Percentiles rank a stretch among this genome's conserved stretches.
Evolutionary conservation across 2,888 invertebrate species (phyloP).

Genomic region (Leucophora obtusa): DNA sequence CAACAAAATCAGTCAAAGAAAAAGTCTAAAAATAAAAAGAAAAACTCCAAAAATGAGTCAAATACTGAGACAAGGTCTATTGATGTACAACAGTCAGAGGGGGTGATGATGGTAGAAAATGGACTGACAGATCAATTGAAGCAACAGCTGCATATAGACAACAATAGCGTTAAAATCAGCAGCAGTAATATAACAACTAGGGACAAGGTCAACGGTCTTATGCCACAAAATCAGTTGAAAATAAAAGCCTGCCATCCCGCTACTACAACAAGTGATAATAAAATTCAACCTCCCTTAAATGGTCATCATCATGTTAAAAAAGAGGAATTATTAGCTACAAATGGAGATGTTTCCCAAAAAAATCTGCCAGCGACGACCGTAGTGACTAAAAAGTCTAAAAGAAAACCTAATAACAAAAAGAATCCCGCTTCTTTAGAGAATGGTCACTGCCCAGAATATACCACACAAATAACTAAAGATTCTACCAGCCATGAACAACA

Average conservation of each 20-base stretch:
- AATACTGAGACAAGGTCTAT: constrained; percentile 26
- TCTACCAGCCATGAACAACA: neutral
- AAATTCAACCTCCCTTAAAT: constrained; percentile 47
- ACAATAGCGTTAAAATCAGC: constrained; percentile 23
- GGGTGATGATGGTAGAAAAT: constrained; percentile 34
- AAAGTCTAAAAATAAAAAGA: constrained; percentile 67
- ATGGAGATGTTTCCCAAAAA: constrained; percentile 10
- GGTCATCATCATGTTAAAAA: constrained; percentile 50
- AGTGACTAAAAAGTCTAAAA: constrained; percentile 58
- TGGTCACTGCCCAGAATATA: constrained; percentile 25
- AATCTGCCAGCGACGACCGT: constrained; percentile 11
- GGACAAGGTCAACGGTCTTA: constrained; percentile 58
- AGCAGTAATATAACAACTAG: constrained; percentile 30
- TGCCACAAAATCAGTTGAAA: constrained; percentile 49
- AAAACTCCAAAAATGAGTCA: constrained; percentile 54
- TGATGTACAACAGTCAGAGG: constrained; percentile 29
- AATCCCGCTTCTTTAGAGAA: constrained; percentile 25
- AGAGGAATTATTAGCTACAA: constrained; percentile 5
- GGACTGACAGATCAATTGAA: constrained; percentile 63
- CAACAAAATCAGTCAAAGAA: constrained; percentile 63
- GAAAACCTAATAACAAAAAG: constrained; percentile 62
- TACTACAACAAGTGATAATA: constrained; percentile 9
- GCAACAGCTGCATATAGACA: constrained; percentile 60
- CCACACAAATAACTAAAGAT: neutral
- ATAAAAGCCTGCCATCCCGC: constrained; percentile 50